phyloP scores from a whole-genome alignment of 2,888 invertebrate species.

The Scaptomyza tumidula region DNA sequence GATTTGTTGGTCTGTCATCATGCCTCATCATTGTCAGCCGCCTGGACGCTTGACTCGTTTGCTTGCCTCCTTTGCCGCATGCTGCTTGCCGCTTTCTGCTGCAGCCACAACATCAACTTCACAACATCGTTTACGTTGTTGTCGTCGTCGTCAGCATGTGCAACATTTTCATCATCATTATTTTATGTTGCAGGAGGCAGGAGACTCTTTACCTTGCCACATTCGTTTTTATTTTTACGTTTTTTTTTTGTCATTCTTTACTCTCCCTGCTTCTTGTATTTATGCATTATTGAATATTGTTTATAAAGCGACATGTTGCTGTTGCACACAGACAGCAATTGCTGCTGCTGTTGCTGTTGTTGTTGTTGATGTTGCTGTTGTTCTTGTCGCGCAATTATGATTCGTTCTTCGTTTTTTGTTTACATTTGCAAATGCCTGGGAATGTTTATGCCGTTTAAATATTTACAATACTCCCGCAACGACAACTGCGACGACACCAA shows the following conservation, averaged over 20 bases:
- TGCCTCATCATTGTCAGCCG: slow-evolving; percentile 81
- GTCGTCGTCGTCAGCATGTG: slow-evolving; percentile 64
- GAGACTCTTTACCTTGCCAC: slow-evolving; percentile 52
- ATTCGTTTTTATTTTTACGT: background rate
- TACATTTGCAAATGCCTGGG: slow-evolving; percentile 48
- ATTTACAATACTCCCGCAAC: slow-evolving; percentile 63
- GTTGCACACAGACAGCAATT: slow-evolving; percentile 14
- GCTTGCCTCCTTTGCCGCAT: background rate
- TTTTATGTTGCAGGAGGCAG: slow-evolving; percentile 70
- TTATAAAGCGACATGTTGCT: slow-evolving; percentile 69
- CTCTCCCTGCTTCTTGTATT: slow-evolving; percentile 35
- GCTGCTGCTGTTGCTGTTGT: slow-evolving; percentile 6
- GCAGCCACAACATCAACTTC: slow-evolving; percentile 9
- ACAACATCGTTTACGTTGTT: slow-evolving; percentile 32
- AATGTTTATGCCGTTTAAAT: slow-evolving; percentile 61
- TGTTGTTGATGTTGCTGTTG: slow-evolving; percentile 26
- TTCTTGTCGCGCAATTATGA: slow-evolving; percentile 58
- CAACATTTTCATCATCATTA: slow-evolving; percentile 82
- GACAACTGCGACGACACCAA: slow-evolving; percentile 12
- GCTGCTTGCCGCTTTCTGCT: slow-evolving; percentile 14
- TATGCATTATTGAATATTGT: slow-evolving; percentile 80
- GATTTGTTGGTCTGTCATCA: slow-evolving; percentile 81
- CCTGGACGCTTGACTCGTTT: slow-evolving; percentile 35
- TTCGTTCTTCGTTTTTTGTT: slow-evolving; percentile 47
- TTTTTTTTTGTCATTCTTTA: slow-evolving; percentile 22